phyloP scores from a whole-genome alignment of 2,888 invertebrate species.

The Imbricaverruca yamaguchii region DNA sequence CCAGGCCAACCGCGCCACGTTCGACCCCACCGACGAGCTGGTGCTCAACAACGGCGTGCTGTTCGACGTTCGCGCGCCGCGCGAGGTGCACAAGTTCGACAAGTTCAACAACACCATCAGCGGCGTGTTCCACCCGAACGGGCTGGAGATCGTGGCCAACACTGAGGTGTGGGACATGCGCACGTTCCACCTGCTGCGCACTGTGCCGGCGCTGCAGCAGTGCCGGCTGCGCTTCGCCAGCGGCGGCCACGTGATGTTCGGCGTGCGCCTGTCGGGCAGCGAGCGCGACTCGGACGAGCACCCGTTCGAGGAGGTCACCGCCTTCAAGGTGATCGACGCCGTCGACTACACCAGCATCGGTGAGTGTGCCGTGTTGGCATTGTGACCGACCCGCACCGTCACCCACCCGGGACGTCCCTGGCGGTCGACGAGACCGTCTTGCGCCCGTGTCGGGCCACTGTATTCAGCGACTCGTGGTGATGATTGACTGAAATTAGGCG shows the following conservation, averaged over 20 bases:
- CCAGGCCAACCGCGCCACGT: slow-evolving; percentile 86
- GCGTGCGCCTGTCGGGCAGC: slow-evolving; percentile 64
- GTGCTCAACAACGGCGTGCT: slow-evolving; percentile 93
- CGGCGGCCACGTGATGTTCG: slow-evolving; percentile 78
- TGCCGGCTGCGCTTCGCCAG: slow-evolving; percentile 84
- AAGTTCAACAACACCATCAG: slow-evolving; percentile 91
- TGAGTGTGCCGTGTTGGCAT: slow-evolving; percentile 40
- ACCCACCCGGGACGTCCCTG: no score
- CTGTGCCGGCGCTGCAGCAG: slow-evolving; percentile 87
- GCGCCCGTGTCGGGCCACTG: no score
- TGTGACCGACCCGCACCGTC: no score
- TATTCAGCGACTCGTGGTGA: no score
- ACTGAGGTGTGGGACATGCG: slow-evolving; percentile 95
- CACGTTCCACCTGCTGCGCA: slow-evolving; percentile 86
- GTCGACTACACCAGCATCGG: slow-evolving; percentile 89
- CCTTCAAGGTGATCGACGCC: slow-evolving; percentile 90
- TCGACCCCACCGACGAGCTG: slow-evolving; percentile 86
- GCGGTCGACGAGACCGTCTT: no score
- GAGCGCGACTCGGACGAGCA: slow-evolving; percentile 52
- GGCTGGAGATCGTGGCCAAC: slow-evolving; percentile 91
- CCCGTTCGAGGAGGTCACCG: slow-evolving; percentile 64
- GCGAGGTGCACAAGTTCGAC: slow-evolving; percentile 89
- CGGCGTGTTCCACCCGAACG: slow-evolving; percentile 94
- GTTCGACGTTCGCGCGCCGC: slow-evolving; percentile 72
- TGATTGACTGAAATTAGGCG: no score